phyloP scores from a whole-genome alignment of 2,113 vertebrate genomes.

The Uria aalge region DNA sequence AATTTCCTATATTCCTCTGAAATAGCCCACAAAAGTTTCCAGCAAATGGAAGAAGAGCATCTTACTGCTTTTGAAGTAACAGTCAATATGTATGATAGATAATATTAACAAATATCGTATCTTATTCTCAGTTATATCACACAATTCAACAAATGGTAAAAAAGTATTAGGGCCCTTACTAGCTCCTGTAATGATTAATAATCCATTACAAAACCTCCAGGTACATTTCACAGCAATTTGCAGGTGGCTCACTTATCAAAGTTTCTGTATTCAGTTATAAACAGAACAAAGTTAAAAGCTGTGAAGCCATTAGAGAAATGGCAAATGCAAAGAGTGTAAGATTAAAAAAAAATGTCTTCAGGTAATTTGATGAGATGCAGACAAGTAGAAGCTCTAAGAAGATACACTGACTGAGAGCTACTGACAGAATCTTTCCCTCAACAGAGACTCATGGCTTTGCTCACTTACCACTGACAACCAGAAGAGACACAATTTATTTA shows the following conservation, averaged over 20 bases:
- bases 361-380: not conserved
- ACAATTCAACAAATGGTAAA: not conserved
- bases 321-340: not conserved
- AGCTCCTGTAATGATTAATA: not conserved
- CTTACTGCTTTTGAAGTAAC: not conserved
- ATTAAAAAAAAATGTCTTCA: not conserved
- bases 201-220: not conserved
- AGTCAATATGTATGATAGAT: fast-evolving
- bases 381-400: not conserved
- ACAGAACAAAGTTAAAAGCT: not conserved
- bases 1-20: not conserved
- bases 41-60: not conserved
- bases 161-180: not conserved
- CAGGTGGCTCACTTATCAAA: not conserved
- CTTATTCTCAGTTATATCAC: not conserved
- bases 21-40: not conserved
- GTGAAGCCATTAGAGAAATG: not conserved
- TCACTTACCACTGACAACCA: not conserved
- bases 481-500: not conserved
- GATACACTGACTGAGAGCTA: not conserved
- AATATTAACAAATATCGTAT: not conserved
- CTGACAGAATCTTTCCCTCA: not conserved
- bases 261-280: not conserved
- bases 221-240: not conserved
- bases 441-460: not conserved